These are phyloP conservation scores for Acanthaster planci DNA, from an alignment of 35 echinoderm and acorn worm species.

Conservation along the genomic window DNA sequence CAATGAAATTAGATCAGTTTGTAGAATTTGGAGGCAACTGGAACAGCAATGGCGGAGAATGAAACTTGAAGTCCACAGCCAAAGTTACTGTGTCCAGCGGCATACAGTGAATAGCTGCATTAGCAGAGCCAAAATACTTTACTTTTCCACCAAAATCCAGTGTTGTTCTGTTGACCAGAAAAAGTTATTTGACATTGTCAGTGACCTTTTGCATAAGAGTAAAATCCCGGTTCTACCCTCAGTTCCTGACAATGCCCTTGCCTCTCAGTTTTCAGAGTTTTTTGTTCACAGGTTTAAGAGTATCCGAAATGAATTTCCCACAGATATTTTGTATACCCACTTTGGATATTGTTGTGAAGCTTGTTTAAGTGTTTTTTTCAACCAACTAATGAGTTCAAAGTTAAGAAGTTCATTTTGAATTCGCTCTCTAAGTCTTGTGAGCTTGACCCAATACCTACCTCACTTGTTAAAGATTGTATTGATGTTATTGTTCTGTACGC, in stretches of 20 bases:
- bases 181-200: background rate
- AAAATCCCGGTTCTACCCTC: background rate
- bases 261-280: background rate
- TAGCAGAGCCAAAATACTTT: conserved; percentile 5
- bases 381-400: background rate
- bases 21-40: background rate
- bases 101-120: conserved; percentile 23
- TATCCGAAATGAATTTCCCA: background rate
- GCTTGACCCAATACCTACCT: conserved; percentile 42
- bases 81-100: conserved; percentile 16
- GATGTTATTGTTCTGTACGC: conserved; percentile 40
- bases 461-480: conserved; percentile 44
- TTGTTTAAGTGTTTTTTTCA: conserved; percentile 1
- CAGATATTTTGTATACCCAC: background rate
- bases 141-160: conserved; percentile 24
- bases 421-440: conserved; percentile 34
- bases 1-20: conserved; percentile 10
- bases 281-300: background rate
- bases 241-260: background rate
- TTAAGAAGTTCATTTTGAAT: background rate
- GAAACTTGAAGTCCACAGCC: conserved; percentile 26
- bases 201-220: background rate
- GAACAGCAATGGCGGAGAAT: conserved; percentile 34
- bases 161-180: conserved; percentile 34
- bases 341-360: background rate